phyloP scores from a whole-genome alignment of 2,113 vertebrate species.

The Erpornis zantholeuca region DNA sequence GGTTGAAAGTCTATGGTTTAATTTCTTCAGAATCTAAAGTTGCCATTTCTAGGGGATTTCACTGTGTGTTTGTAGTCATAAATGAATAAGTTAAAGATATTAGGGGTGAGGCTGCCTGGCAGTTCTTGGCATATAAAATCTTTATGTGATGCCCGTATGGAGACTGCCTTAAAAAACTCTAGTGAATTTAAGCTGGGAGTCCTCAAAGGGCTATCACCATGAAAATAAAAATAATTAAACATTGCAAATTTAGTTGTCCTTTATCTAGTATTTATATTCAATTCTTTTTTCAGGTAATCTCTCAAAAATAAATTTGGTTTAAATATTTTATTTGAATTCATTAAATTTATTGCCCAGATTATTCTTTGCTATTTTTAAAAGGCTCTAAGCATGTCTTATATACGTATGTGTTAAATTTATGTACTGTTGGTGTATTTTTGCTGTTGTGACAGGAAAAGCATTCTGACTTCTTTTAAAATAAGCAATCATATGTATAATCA shows the following conservation, averaged over 20 bases:
- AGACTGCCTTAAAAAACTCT: not conserved
- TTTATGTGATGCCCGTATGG: not conserved
- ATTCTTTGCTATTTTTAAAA: not conserved
- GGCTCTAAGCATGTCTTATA: not conserved
- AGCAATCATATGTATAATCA: slow-evolving; percentile 76
- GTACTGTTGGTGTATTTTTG: slow-evolving; percentile 13
- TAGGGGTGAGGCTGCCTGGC: not conserved
- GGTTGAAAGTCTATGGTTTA: not conserved
- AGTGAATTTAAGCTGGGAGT: not conserved
- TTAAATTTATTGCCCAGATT: not conserved
- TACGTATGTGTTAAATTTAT: not conserved
- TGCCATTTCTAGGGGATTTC: not conserved
- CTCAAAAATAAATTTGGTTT: not conserved
- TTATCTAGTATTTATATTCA: not conserved
- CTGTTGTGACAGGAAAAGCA: slow-evolving; percentile 74
- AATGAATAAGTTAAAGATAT: not conserved
- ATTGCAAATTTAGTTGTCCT: not conserved
- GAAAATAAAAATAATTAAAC: not conserved
- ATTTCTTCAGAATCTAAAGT: not conserved
- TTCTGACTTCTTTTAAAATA: slow-evolving; percentile 75
- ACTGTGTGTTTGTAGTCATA: not conserved
- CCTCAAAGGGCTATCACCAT: not conserved
- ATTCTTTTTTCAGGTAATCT: not conserved
- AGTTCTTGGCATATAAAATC: not conserved
- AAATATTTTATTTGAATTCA: not conserved